Base-by-base conservation (phyloP, 1,140 invertebrate genomes). In the Acromyrmex heyeri region DNA sequence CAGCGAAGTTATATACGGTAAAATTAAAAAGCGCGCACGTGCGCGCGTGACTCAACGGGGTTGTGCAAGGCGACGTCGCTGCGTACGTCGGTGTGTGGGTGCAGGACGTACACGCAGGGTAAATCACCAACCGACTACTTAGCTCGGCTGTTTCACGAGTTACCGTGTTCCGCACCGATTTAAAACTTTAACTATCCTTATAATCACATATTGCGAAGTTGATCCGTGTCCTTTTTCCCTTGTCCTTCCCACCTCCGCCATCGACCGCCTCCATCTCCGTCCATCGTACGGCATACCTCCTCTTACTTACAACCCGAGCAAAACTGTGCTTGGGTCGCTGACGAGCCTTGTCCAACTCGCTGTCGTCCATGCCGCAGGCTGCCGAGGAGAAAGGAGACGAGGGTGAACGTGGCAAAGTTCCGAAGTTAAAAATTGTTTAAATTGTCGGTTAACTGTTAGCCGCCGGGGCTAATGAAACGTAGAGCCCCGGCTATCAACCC, bases 361-460 rank as follows among this genome's bases (percentile, higher is more conserved):
- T 79, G 86, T 77, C 88, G 78, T 88, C 88, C 86, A 48, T 62
- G 86, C 90, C 90, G 86, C 78, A 61, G 77, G 89, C 89, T 76
- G 67, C 57, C 24, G 64, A 62, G 53, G 83, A 69, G 87, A 86
- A 86, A 81, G 59, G 79, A 65, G 81, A 76, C 61, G 86, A 77
- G 79, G 86, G 53, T 53, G 86, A 85, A 64, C 61, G 86, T 44
- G 59, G 79, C 57, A 76, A 85, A 85, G 81, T 85, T 83, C 69
- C 69, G 38, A 83, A 94, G 91, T 95, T 95, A 95, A 94, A 94
- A 95, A 95, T 94, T 95, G 94, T 93, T 94, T 92, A 94, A 95
- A 94, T 94, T 94, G 94, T 95, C 93, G 93, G 92, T 94, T 95
- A 94, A 95, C 93, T 93, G 92, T 93, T 93, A 93, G 93, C 93